phyloP scores from a whole-genome alignment of 1,140 invertebrate genomes.

The Ladona fulva region DNA sequence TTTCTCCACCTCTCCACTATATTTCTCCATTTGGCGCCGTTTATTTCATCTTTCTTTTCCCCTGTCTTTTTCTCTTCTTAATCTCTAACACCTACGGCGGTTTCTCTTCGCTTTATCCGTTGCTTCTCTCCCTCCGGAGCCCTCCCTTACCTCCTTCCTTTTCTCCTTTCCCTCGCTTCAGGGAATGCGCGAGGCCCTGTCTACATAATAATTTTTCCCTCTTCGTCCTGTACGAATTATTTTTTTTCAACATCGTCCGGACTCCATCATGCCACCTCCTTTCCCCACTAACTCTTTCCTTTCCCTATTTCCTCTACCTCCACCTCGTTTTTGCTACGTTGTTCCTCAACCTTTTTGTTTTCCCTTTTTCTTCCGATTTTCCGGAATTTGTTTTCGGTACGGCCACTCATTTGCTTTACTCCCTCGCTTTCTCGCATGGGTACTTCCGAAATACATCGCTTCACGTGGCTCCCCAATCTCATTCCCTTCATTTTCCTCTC shows the following conservation, averaged over 20 bases:
- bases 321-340: neutral
- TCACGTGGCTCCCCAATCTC: no score
- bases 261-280: neutral
- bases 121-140: neutral
- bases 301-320: neutral
- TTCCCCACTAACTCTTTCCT: neutral
- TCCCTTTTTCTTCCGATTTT: no score
- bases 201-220: conserved; percentile 9
- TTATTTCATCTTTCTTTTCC: no score
- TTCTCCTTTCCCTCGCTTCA: neutral
- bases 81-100: no score
- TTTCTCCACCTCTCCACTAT: no score
- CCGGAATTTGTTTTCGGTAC: neutral
- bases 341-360: neutral
- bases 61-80: no score
- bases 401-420: neutral
- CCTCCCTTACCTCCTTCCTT: neutral
- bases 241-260: neutral
- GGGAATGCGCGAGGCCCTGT: neutral
- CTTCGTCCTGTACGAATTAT: neutral
- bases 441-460: no score
- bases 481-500: neutral
- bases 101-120: no score
- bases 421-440: neutral
- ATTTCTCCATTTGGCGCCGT: no score